Conservation (phyloP, 2,797 vertebrate genomes). For the Salarias fasciatus region DNA sequence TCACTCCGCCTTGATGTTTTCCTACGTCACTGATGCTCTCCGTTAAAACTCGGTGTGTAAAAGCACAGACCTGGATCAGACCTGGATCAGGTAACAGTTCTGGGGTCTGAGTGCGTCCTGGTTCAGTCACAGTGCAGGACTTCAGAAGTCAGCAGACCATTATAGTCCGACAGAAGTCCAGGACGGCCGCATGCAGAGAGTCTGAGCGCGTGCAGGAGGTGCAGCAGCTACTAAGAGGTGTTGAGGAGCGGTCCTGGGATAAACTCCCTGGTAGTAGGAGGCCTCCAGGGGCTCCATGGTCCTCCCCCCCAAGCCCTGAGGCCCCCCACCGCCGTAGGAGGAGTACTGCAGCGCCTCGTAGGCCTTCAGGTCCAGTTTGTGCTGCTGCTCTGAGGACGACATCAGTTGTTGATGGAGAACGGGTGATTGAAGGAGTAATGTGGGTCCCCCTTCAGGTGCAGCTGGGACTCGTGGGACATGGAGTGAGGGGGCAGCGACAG, state of each 20-base stretch:
- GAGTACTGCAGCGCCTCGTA: slow-evolving; percentile 91
- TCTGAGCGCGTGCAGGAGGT: slow-evolving; percentile 29
- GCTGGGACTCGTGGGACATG: slow-evolving; percentile 89
- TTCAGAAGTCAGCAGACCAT: slow-evolving; percentile 14
- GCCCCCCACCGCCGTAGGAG: slow-evolving; percentile 84
- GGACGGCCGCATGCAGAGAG: slow-evolving; percentile 80
- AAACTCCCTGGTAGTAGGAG: slow-evolving; percentile 98
- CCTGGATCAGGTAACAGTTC: slow-evolving; percentile 12
- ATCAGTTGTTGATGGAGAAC: slow-evolving; percentile 99
- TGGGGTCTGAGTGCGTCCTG: slow-evolving; percentile 31
- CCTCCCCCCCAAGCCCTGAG: slow-evolving; percentile 81
- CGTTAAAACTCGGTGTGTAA: slow-evolving; percentile 38
- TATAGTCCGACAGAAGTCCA: slow-evolving; percentile 57
- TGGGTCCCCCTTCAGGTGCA: slow-evolving; percentile 94
- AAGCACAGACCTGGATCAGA: slow-evolving; percentile 40
- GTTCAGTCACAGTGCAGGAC: slow-evolving; percentile 59
- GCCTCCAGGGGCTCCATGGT: slow-evolving; percentile 92
- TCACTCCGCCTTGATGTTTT: neutral
- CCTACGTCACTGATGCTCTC: neutral
- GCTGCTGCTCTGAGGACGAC: slow-evolving; percentile 97
- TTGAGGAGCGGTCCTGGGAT: slow-evolving; percentile 97
- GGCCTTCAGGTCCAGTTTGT: slow-evolving; percentile 99
- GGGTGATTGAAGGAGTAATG: slow-evolving; percentile 99
- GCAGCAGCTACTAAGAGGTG: slow-evolving; percentile 88
- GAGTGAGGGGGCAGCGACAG: slow-evolving; percentile 87